Evolutionary conservation across 2,888 invertebrate genomes (phyloP).

Genomic region (Epinotia demarniana): DNA sequence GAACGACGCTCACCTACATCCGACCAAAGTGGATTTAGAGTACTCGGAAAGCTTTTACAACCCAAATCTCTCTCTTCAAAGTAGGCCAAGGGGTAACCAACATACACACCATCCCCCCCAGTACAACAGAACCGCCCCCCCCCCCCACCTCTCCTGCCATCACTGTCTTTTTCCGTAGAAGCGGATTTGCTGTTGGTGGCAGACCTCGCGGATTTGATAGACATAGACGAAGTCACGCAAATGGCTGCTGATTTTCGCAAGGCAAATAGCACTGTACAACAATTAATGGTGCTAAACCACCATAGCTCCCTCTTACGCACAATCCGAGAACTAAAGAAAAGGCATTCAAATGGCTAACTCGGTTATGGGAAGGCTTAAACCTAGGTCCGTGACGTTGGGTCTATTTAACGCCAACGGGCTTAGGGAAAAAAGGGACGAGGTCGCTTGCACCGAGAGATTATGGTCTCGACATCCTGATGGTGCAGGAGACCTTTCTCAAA

Average conservation of each 20-base stretch:
- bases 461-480: not conserved
- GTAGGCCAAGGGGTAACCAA: no score
- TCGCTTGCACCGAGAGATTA: not conserved
- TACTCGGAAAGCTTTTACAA: no score
- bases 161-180: not conserved
- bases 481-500: not conserved
- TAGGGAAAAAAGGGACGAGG: not conserved
- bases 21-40: no score
- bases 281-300: not conserved
- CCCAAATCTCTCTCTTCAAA: no score
- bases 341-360: not conserved
- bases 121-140: no score
- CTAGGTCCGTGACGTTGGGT: not conserved
- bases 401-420: not conserved
- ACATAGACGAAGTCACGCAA: not conserved
- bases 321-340: not conserved
- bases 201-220: not conserved
- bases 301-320: not conserved
- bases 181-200: not conserved
- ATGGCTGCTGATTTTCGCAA: not conserved
- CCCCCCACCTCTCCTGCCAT: no score
- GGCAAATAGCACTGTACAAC: not conserved
- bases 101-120: no score
- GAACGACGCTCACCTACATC: no score
- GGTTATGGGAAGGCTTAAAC: not conserved